phyloP scores from a whole-genome alignment of 2,113 vertebrate species.

The Salvelinus alpinus region DNA sequence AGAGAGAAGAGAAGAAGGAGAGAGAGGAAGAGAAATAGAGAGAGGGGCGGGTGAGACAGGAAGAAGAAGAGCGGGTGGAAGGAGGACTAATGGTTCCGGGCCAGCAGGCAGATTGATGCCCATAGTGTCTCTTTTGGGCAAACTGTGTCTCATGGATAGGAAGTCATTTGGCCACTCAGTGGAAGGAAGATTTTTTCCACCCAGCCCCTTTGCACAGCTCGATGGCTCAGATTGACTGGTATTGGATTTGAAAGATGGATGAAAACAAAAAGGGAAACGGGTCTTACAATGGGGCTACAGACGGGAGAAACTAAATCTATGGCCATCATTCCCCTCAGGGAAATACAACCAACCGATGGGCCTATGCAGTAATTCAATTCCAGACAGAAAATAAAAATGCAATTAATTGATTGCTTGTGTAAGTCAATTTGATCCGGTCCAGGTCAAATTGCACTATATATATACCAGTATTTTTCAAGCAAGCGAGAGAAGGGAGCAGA shows the following conservation, averaged over 20 bases:
- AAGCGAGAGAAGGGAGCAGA: background rate
- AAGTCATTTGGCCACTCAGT: conserved; percentile 28
- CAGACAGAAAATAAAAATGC: background rate
- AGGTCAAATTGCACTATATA: background rate
- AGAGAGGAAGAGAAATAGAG: background rate
- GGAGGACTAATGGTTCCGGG: conserved; percentile 17
- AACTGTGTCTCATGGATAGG: conserved; percentile 18
- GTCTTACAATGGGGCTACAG: conserved; percentile 11
- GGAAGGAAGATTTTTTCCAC: conserved; percentile 2
- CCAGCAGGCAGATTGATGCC: conserved; percentile 31
- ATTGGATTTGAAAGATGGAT: conserved; percentile 28
- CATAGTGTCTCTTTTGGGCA: conserved; percentile 23
- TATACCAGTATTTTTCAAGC: background rate
- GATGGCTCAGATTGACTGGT: conserved; percentile 18
- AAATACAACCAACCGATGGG: background rate
- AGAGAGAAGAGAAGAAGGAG: background rate
- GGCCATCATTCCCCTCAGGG: background rate
- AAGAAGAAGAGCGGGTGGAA: background rate
- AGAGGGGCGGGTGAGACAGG: background rate
- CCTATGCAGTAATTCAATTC: conserved; percentile 4
- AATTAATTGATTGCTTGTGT: background rate
- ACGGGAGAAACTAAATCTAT: background rate
- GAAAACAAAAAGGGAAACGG: conserved; percentile 16
- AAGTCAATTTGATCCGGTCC: background rate
- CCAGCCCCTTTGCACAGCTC: conserved; percentile 16